Conservation (phyloP, 2,888 invertebrate genomes). For the Argynnis bischoffii region DNA sequence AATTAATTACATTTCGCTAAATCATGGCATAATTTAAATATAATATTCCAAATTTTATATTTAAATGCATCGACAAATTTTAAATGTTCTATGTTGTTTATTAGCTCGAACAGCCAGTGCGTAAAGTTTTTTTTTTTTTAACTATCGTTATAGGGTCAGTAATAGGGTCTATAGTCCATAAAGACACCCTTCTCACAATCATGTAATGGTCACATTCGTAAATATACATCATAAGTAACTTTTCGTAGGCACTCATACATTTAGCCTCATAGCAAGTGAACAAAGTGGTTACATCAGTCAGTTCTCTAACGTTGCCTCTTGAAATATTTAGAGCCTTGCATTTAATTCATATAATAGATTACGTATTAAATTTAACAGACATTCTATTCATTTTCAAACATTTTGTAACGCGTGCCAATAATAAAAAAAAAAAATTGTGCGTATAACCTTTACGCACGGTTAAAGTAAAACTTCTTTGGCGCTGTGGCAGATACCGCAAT, state of each 20-base stretch:
- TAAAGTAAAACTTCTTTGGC: too few species aligned
- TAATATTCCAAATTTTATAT: slow-evolving; percentile 48
- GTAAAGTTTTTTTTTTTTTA: slow-evolving; percentile 40
- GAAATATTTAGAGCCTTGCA: slow-evolving; percentile 47
- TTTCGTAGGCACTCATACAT: slow-evolving; percentile 77
- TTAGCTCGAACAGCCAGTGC: slow-evolving; percentile 67
- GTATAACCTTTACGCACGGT: too few species aligned
- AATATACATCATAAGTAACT: slow-evolving; percentile 79
- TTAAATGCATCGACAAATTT: slow-evolving; percentile 27
- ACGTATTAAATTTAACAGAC: slow-evolving; percentile 15
- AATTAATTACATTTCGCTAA: slow-evolving; percentile 63
- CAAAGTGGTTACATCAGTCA: slow-evolving; percentile 59
- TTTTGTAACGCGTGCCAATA: slow-evolving; percentile 25
- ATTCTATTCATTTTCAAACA: slow-evolving; percentile 6
- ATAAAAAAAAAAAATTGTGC: background rate
- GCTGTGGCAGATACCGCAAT: too few species aligned
- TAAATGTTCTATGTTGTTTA: slow-evolving; percentile 33
- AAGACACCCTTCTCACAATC: slow-evolving; percentile 76
- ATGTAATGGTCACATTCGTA: slow-evolving; percentile 75
- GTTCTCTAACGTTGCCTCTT: slow-evolving; percentile 48
- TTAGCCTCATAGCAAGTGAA: slow-evolving; percentile 61
- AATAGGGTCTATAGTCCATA: slow-evolving; percentile 6
- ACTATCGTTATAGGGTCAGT: slow-evolving; percentile 42
- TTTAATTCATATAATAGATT: slow-evolving; percentile 10
- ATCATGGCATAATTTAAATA: slow-evolving; percentile 57